Evolutionary conservation across 2,888 invertebrate species (phyloP).

Genomic region (Athrips mouffetella): DNA sequence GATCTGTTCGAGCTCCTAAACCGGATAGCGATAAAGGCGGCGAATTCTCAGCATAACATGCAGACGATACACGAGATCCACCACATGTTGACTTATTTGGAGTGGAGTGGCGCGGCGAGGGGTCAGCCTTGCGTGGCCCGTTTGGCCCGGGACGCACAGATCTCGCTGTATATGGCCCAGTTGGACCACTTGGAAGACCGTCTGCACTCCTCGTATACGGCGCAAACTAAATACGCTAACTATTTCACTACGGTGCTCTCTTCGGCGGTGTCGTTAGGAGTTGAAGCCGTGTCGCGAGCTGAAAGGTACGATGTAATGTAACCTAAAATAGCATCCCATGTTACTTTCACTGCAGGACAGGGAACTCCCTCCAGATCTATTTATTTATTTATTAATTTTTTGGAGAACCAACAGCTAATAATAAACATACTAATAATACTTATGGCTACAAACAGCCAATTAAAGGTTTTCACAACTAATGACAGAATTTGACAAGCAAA

Average conservation of each 20-base stretch:
- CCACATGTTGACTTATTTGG: constrained; percentile 75
- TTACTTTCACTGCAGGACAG: no score
- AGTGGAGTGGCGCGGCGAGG: constrained; percentile 39
- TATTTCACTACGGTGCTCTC: constrained; percentile 60
- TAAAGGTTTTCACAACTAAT: no score
- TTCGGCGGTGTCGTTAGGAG: constrained; percentile 50
- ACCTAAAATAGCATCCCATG: no score
- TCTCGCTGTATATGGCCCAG: constrained; percentile 73
- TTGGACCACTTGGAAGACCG: constrained; percentile 70
- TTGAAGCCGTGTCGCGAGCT: constrained; percentile 33
- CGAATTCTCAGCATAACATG: constrained; percentile 46
- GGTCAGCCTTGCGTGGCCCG: constrained; percentile 45
- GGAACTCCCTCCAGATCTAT: no score
- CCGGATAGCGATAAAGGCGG: constrained; percentile 48
- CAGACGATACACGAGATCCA: constrained; percentile 77
- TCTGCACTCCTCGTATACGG: constrained; percentile 40
- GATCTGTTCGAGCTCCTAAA: constrained; percentile 54
- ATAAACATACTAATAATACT: no score
- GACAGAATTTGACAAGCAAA: no score
- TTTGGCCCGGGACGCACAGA: constrained; percentile 69
- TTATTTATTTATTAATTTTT: no score
- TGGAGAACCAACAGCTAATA: no score
- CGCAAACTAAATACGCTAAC: constrained; percentile 38
- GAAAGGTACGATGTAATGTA: no score
- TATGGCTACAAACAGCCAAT: no score